Percentiles rank a stretch among this genome's conserved stretches.
These are phyloP conservation scores for Pangasius mekongensis DNA, from an alignment of 2,797 vertebrate species.

Conservation along the genomic window DNA sequence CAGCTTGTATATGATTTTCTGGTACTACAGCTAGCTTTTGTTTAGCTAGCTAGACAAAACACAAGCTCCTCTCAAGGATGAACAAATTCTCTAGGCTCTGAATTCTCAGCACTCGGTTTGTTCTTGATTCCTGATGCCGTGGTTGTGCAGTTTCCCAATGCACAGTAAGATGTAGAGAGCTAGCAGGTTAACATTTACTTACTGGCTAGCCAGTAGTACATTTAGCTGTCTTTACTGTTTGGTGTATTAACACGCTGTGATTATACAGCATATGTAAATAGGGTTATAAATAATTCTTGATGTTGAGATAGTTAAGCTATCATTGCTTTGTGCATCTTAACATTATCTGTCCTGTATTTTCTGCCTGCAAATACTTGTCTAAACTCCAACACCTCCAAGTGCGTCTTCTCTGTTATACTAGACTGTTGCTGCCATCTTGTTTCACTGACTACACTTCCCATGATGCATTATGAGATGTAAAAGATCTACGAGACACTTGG, in stretches of 20 bases:
- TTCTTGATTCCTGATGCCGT: neutral
- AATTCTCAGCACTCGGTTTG: neutral
- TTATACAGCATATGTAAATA: neutral
- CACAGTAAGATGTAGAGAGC: neutral
- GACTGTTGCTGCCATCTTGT: too few species aligned
- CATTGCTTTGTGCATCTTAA: neutral
- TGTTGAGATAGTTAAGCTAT: neutral
- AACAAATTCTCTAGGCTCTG: neutral
- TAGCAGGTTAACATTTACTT: neutral
- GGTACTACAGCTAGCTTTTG: neutral
- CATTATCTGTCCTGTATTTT: neutral
- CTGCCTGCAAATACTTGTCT: neutral
- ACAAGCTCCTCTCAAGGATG: neutral
- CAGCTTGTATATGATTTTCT: neutral
- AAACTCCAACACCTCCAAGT: neutral
- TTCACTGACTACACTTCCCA: neutral
- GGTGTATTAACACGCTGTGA: neutral
- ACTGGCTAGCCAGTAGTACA: neutral
- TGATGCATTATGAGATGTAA: slow-evolving; percentile 1
- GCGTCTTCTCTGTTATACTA: neutral
- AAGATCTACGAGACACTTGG: neutral
- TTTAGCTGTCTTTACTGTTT: neutral
- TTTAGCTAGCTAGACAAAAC: neutral
- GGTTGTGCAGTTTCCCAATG: neutral
- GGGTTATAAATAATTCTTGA: neutral